Evolutionary conservation across 2,797 vertebrate species (phyloP).

Genomic region (Potorous gilbertii): DNA sequence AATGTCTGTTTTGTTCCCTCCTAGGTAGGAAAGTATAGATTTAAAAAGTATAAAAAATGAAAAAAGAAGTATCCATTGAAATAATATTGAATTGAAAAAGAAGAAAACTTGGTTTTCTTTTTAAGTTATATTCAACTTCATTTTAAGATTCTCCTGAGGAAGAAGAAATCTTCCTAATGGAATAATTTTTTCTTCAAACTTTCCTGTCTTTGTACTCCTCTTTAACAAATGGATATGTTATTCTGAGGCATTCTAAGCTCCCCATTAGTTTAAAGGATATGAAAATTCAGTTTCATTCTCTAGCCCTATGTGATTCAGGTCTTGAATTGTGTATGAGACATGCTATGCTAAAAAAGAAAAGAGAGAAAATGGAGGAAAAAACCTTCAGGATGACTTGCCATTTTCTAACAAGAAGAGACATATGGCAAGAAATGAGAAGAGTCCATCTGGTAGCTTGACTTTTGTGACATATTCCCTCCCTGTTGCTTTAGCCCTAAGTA

Average conservation of each 20-base stretch:
- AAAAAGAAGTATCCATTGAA: background rate
- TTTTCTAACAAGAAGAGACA: slow-evolving; percentile 36
- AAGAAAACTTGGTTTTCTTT: background rate
- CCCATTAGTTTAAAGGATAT: slow-evolving; percentile 55
- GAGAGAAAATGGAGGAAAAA: slow-evolving; percentile 48
- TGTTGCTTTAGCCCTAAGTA: slow-evolving; percentile 11
- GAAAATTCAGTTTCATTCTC: slow-evolving; percentile 49
- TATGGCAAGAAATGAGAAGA: background rate
- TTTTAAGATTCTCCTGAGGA: slow-evolving; percentile 28
- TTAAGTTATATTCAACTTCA: background rate
- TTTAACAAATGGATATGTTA: slow-evolving; percentile 51
- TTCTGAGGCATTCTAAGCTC: background rate
- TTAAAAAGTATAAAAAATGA: slow-evolving; percentile 8
- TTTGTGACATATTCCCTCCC: background rate
- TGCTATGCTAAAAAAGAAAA: slow-evolving; percentile 44
- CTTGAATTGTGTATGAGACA: slow-evolving; percentile 46
- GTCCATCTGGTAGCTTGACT: slow-evolving; percentile 13
- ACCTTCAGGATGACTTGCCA: slow-evolving; percentile 57
- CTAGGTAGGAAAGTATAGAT: background rate
- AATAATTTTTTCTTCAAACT: slow-evolving; percentile 28
- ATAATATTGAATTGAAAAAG: background rate
- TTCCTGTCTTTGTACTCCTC: slow-evolving; percentile 48
- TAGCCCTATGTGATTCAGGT: slow-evolving; percentile 6
- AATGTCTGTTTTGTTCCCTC: background rate
- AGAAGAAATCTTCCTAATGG: slow-evolving; percentile 21